phyloP scores from a whole-genome alignment of 2,113 vertebrate genomes.

The Aldabrachelys gigantea region DNA sequence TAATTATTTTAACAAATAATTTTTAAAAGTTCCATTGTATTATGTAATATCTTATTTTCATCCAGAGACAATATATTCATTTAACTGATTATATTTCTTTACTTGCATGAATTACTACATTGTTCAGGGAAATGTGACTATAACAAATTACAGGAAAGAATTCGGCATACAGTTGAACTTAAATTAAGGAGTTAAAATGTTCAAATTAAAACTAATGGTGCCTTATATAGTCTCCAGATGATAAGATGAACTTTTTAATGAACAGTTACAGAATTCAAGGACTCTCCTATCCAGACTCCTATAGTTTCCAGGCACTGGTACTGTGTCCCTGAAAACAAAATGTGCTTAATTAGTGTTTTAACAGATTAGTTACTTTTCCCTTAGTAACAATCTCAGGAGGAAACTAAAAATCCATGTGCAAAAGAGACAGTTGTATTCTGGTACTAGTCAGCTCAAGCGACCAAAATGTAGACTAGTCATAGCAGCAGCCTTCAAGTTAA shows the following conservation, averaged over 20 bases:
- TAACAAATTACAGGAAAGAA: neutral
- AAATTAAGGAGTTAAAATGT: neutral
- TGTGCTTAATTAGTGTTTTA: neutral
- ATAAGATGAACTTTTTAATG: slow-evolving; percentile 3
- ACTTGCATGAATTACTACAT: neutral
- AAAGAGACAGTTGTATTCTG: neutral
- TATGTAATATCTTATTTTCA: neutral
- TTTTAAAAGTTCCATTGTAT: neutral
- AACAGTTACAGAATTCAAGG: neutral
- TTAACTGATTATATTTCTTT: neutral
- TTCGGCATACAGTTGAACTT: neutral
- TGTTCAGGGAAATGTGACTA: neutral
- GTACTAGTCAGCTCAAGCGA: neutral
- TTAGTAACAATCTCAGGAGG: neutral
- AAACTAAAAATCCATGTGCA: slow-evolving; percentile 7
- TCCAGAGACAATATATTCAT: neutral
- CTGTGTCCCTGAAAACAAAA: neutral
- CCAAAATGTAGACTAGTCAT: neutral
- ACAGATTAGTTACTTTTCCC: neutral
- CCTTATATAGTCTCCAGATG: neutral
- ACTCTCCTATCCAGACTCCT: neutral
- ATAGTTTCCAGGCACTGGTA: neutral
- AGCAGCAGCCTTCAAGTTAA: neutral
- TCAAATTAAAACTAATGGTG: neutral
- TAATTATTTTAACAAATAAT: neutral